Conservation (phyloP, 2,797 vertebrate genomes). For the Molossus alvarezi region DNA sequence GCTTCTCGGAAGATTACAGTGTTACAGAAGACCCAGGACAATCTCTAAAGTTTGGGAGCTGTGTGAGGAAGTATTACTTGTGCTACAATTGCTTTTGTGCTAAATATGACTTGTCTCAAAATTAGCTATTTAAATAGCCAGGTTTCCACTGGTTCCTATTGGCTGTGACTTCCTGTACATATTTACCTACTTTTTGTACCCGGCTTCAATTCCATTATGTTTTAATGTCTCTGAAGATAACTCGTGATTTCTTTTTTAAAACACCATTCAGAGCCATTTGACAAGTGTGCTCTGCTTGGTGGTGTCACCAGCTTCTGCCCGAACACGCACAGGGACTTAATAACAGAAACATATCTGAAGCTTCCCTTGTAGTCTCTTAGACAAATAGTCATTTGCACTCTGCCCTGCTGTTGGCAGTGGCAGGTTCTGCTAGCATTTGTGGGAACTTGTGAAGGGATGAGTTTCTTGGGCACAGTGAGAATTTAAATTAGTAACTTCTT, state of each 20-base stretch:
- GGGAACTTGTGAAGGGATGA: slow-evolving; percentile 63
- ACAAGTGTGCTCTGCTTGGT: slow-evolving; percentile 74
- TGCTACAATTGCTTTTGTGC: slow-evolving; percentile 86
- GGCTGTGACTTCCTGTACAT: slow-evolving; percentile 87
- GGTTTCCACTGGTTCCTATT: slow-evolving; percentile 79
- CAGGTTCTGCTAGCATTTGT: slow-evolving; percentile 28
- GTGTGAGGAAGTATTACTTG: slow-evolving; percentile 71
- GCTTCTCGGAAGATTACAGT: slow-evolving; percentile 74
- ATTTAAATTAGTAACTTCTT: slow-evolving; percentile 70
- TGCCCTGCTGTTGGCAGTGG: slow-evolving; percentile 47
- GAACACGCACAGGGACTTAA: slow-evolving; percentile 72
- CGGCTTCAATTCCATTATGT: slow-evolving; percentile 82
- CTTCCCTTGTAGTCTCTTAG: slow-evolving; percentile 72
- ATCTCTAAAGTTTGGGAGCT: slow-evolving; percentile 62
- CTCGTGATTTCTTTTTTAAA: slow-evolving; percentile 59
- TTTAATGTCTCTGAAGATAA: slow-evolving; percentile 80
- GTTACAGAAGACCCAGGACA: slow-evolving; percentile 67
- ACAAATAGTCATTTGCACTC: slow-evolving; percentile 62
- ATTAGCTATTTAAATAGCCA: slow-evolving; percentile 82
- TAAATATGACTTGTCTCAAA: slow-evolving; percentile 82
- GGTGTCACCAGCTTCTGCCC: slow-evolving; percentile 85
- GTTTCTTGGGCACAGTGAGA: slow-evolving; percentile 58
- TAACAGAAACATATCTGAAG: slow-evolving; percentile 59
- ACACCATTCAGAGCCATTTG: slow-evolving; percentile 75
- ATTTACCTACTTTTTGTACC: slow-evolving; percentile 85